Percentiles rank a stretch among this genome's conserved stretches.
Evolutionary conservation across 2,113 vertebrate genomes (phyloP).

Genomic region (Eurypyga helias): DNA sequence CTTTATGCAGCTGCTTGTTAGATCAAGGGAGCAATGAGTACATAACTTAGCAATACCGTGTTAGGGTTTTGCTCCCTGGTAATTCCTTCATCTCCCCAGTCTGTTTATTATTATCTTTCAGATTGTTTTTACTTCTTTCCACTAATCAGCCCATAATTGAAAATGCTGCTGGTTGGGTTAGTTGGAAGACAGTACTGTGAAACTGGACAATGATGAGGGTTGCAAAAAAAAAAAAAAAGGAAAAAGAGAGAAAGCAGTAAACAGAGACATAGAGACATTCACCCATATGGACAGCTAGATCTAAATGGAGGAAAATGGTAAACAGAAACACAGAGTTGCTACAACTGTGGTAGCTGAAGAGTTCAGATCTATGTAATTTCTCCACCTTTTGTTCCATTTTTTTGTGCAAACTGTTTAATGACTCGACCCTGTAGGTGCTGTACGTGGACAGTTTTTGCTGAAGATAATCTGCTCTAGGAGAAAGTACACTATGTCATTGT

Average conservation of each 20-base stretch:
- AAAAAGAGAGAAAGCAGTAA: neutral
- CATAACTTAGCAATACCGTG: neutral
- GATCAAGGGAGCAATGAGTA: neutral
- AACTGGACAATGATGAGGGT: neutral
- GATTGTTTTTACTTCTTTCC: conserved; percentile 19
- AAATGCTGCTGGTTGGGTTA: conserved; percentile 32
- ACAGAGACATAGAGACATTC: neutral
- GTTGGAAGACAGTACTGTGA: neutral
- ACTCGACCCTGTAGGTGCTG: neutral
- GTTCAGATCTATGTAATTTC: neutral
- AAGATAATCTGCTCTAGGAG: neutral
- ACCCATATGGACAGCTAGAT: neutral
- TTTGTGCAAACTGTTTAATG: neutral
- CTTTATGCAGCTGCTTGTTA: conserved; percentile 47
- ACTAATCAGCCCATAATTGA: conserved; percentile 45
- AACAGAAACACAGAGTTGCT: neutral
- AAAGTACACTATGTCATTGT: neutral
- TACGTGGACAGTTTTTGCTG: neutral
- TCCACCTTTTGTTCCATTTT: neutral
- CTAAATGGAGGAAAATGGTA: neutral
- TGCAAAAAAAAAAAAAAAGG: neutral
- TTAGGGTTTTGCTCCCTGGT: neutral
- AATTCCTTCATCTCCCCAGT: neutral
- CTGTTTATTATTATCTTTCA: conserved; percentile 24
- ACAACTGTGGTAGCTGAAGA: neutral